These are phyloP conservation scores for Euwallacea similis DNA, from an alignment of 1,140 invertebrate species.

Conservation along the genomic window DNA sequence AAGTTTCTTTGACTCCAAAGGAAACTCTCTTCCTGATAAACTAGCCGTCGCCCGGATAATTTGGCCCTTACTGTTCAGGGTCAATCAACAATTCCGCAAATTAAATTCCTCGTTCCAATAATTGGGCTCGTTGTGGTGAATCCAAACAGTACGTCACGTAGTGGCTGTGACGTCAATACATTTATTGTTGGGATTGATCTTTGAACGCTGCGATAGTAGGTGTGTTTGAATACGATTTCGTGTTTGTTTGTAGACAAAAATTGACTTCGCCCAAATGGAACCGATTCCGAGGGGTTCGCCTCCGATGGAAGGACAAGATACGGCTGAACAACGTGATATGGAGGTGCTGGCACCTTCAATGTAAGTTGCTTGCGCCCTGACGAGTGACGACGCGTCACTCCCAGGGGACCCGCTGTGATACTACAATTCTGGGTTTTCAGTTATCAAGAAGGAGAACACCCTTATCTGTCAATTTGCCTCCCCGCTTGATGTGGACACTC, in stretches of 20 bases:
- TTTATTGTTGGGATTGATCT: not conserved
- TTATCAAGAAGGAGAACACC: constrained; percentile 88
- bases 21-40: no score
- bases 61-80: no score
- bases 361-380: constrained; percentile 64
- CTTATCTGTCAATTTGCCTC: constrained; percentile 95
- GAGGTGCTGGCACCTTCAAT: constrained; percentile 99
- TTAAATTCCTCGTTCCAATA: no score
- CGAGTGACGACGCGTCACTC: no score
- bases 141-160: no score
- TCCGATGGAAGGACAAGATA: constrained; percentile 98
- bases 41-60: no score
- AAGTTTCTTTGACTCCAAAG: no score
- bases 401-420: not conserved
- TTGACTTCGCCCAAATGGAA: constrained; percentile 99
- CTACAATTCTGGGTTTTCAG: constrained; percentile 61
- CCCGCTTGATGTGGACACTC: constrained; percentile 89
- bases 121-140: no score
- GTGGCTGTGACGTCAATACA: no score
- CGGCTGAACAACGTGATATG: constrained; percentile 99
- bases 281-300: constrained; percentile 94
- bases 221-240: no score
- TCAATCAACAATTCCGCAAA: no score
- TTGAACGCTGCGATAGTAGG: not conserved
- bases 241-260: constrained; percentile 79